Conservation (phyloP, 2,888 invertebrate species). For the Dromius quadrimaculatus region DNA sequence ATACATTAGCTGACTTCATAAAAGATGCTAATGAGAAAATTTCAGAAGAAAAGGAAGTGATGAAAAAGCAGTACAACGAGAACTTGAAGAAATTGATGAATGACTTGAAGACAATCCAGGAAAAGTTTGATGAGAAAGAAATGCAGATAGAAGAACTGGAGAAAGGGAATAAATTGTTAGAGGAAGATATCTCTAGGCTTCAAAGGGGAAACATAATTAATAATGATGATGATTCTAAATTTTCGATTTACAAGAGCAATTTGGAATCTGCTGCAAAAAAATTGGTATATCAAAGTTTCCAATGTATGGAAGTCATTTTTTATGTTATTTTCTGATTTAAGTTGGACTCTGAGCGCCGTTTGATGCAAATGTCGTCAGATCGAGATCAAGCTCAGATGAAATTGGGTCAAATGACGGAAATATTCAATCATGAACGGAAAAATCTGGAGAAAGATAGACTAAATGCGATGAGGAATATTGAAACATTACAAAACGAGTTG, state of each 20-base stretch:
- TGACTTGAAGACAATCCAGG: constrained; percentile 71
- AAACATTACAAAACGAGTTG: constrained; percentile 64
- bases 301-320: not conserved
- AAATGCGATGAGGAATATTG: constrained; percentile 64
- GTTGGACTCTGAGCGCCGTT: constrained; percentile 71
- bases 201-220: constrained; percentile 65
- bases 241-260: constrained; percentile 70
- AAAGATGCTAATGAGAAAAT: constrained; percentile 71
- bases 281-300: constrained; percentile 68
- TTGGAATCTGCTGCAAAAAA: constrained; percentile 73
- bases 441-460: constrained; percentile 72
- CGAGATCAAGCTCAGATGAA: constrained; percentile 72
- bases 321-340: constrained; percentile 57
- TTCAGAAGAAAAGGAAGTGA: constrained; percentile 71
- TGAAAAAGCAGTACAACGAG: constrained; percentile 72
- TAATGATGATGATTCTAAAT: constrained; percentile 61
- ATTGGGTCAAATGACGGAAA: constrained; percentile 70
- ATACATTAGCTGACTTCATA: constrained; percentile 69
- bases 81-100: constrained; percentile 71
- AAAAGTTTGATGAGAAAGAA: constrained; percentile 71
- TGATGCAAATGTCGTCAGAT: constrained; percentile 71
- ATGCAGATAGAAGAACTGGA: constrained; percentile 69
- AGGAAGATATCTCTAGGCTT: constrained; percentile 68
- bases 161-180: constrained; percentile 70
- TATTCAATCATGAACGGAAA: constrained; percentile 71